Base-by-base conservation (phyloP, 2,797 vertebrate species). In the Limosa lapponica region DNA sequence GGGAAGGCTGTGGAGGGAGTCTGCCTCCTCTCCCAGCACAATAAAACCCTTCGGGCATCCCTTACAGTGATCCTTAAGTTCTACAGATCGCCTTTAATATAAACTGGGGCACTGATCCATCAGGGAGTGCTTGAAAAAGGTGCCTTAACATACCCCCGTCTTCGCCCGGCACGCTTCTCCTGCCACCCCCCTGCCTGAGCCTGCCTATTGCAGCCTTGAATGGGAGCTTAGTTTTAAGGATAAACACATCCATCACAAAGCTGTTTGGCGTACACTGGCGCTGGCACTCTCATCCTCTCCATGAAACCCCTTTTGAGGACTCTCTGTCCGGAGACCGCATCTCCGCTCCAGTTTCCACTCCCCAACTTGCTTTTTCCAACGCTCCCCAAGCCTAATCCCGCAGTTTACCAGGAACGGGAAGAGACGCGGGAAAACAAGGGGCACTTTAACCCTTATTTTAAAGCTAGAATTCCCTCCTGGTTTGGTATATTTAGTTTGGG, bases 171-270 rank as follows among this genome's bases (percentile, higher is more conserved):
- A 1, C 39, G 0, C 30, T 37, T 73, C 71, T 83, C 81, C 78
- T 58, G 79, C 80, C 81, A 27, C 30, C 77, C 17, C 18, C 82
- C 55, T 23, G n/a, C 82, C 86, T 12, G 0, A 37, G 11, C 55
- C 73, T 1, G 2, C 44, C 58, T 23, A 6, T 82, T 28, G 55
- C 52, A 3, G 92, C 2, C 0, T 79, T 96, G 93, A 96, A 96
- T 93, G 81, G 74, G 74, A 89, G 81, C 93, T 97, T 91, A 94
- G 91, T 94, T 85, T 84, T 13, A 14, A 87, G 86, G 78, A 90
- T 90, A 96, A 97, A 95, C 90, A 93, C 91, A 96, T 95, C 91
- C 96, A 96, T 95, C 95, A 96, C 88, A 95, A 96, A 93, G 91
- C 86, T 94, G 91, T 6, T 93, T 22, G 77, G 77, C 16, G 9